These are phyloP conservation scores for Artemia franciscana DNA, from an alignment of 1,140 invertebrate species.

Conservation along the genomic window DNA sequence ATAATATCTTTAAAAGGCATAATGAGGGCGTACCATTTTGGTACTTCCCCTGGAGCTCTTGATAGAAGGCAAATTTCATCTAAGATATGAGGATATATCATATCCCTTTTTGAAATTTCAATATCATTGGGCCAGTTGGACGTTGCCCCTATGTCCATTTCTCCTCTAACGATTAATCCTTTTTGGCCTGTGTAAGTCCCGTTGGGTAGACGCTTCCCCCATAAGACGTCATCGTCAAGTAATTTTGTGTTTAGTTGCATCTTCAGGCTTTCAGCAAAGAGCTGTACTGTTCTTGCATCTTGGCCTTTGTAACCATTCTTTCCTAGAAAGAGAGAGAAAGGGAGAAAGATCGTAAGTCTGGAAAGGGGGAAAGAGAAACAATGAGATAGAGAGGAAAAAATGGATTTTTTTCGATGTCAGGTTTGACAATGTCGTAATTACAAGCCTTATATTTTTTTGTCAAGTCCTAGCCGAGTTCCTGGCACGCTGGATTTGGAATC, in stretches of 20 bases:
- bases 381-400: no score
- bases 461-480: no score
- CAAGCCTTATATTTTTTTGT: no score
- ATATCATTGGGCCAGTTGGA: background rate
- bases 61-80: background rate
- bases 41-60: background rate
- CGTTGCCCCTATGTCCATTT: background rate
- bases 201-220: background rate
- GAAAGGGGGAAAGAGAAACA: no score
- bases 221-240: no score
- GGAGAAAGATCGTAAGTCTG: no score
- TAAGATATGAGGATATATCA: background rate
- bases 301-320: no score
- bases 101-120: background rate
- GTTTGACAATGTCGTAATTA: no score
- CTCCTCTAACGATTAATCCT: background rate
- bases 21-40: background rate
- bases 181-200: background rate
- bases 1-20: background rate
- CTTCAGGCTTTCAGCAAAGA: background rate
- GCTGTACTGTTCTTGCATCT: background rate
- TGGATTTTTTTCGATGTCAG: no score
- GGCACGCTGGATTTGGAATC: no score
- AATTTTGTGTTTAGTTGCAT: no score
- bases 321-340: no score